These are phyloP conservation scores for Pseudomyrmex flavicornis DNA, from an alignment of 1,140 invertebrate species.

Conservation along the genomic window DNA sequence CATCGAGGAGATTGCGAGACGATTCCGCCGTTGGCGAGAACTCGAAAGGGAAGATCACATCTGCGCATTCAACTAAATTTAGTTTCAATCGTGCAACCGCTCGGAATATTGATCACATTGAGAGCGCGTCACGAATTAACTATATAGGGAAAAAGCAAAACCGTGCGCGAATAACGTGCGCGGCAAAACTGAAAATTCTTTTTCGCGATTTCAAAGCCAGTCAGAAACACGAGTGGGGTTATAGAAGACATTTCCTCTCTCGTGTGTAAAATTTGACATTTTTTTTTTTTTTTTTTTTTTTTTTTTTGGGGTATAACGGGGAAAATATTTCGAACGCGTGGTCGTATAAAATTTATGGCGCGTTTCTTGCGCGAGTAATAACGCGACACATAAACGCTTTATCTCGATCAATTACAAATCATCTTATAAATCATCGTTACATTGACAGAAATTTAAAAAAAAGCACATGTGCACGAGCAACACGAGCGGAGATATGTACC, in stretches of 20 bases:
- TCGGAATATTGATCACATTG: constrained; percentile 69
- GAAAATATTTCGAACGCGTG: constrained; percentile 8
- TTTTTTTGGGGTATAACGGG: background rate
- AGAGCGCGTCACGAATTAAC: constrained; percentile 48
- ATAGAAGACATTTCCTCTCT: constrained; percentile 17
- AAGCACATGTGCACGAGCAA: background rate
- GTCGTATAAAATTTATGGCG: constrained; percentile 32
- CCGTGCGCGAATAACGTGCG: too few species aligned
- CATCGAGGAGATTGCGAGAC: constrained; percentile 26
- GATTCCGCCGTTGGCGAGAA: constrained; percentile 56
- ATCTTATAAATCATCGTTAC: constrained; percentile 6
- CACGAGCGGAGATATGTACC: background rate
- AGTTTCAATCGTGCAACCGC: constrained; percentile 63
- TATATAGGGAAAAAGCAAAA: background rate
- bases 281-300: background rate
- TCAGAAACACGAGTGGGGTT: constrained; percentile 16
- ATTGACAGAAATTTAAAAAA: constrained; percentile 1
- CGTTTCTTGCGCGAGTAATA: constrained; percentile 3
- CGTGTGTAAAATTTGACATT: constrained; percentile 6
- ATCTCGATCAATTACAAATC: constrained; percentile 33
- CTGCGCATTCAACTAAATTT: constrained; percentile 64
- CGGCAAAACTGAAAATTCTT: background rate
- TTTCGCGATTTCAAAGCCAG: constrained; percentile 21
- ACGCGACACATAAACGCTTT: background rate
- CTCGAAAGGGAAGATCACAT: constrained; percentile 54